These are phyloP conservation scores for Psophia crepitans DNA, from an alignment of 2,113 vertebrate species.

Conservation along the genomic window DNA sequence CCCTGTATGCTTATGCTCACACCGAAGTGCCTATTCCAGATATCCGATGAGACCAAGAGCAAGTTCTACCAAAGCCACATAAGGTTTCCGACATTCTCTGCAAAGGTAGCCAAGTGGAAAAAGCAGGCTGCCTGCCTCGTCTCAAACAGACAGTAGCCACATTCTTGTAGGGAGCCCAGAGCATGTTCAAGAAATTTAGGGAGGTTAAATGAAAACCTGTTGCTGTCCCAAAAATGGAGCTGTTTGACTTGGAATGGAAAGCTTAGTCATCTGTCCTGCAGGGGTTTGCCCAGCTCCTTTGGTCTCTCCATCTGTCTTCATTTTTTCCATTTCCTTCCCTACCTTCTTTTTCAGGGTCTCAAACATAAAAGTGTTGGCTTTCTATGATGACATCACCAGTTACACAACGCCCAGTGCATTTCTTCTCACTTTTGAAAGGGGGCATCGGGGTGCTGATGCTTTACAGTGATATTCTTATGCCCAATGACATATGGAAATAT, in stretches of 20 bases:
- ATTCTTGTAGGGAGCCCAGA: neutral
- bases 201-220: neutral
- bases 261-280: conserved; percentile 44
- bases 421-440: neutral
- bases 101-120: neutral
- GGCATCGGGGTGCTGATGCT: neutral
- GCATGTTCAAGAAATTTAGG: neutral
- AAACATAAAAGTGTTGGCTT: neutral
- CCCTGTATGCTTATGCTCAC: neutral
- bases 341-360: neutral
- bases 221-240: neutral
- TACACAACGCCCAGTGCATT: neutral
- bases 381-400: neutral
- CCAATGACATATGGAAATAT: neutral
- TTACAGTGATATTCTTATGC: neutral
- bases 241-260: neutral
- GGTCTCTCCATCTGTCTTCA: conserved; percentile 10
- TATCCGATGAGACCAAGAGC: neutral
- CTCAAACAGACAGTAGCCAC: conserved; percentile 12
- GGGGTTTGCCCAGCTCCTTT: conserved; percentile 30
- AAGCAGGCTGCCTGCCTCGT: neutral
- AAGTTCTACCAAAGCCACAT: neutral
- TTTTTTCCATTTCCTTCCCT: conserved; percentile 27
- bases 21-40: neutral
- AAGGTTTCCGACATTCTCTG: neutral